These are phyloP conservation scores for Cactoblastis cactorum DNA, from an alignment of 2,888 invertebrate species.

Conservation along the genomic window DNA sequence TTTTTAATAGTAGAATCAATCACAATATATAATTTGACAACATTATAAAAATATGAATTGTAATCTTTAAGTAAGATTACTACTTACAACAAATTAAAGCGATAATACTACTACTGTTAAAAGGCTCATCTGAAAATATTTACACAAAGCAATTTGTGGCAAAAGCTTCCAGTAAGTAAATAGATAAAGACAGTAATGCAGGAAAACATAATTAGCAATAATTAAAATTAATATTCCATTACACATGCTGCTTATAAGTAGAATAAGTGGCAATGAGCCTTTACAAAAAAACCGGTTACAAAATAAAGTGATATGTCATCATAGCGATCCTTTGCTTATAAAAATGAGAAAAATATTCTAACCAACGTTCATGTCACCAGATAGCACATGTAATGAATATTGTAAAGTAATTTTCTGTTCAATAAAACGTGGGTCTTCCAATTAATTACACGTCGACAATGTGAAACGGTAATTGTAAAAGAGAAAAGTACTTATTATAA, in stretches of 20 bases:
- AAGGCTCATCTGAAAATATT: too few relatives aligned
- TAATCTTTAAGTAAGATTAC: too few relatives aligned
- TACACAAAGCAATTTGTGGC: too few relatives aligned
- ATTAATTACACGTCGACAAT: slow-evolving; percentile 13
- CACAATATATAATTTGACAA: too few relatives aligned
- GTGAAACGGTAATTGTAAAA: slow-evolving; percentile 8
- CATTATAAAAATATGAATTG: too few relatives aligned
- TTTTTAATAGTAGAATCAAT: too few relatives aligned
- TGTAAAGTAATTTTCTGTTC: slow-evolving; percentile 7
- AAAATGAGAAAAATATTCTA: background rate
- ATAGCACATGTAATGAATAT: slow-evolving; percentile 16
- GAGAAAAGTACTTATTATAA: background rate
- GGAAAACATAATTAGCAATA: too few relatives aligned
- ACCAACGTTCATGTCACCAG: background rate
- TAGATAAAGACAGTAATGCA: too few relatives aligned
- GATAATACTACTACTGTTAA: too few relatives aligned
- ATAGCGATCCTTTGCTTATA: background rate
- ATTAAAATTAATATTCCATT: background rate
- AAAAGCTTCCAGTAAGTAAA: too few relatives aligned
- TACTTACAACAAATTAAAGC: too few relatives aligned
- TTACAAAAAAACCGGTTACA: background rate
- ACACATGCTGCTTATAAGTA: background rate
- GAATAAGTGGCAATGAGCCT: background rate
- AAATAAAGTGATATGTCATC: background rate
- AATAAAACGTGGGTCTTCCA: slow-evolving; percentile 8